Conservation (phyloP, 2,113 vertebrate species). For the Neodon shergylaensis region DNA sequence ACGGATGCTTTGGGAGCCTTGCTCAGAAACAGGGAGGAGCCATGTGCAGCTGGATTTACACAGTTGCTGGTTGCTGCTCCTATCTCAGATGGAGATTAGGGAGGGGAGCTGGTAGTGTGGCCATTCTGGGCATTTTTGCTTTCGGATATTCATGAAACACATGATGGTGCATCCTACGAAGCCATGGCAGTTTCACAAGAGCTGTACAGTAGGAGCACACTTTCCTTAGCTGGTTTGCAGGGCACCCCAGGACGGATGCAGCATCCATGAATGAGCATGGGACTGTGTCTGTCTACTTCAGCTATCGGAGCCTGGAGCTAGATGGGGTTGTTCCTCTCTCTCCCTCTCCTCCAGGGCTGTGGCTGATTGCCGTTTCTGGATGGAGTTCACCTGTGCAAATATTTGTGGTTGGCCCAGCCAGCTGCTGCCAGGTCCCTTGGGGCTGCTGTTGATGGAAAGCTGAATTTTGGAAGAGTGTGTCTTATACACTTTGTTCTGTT, state of each 20-base stretch:
- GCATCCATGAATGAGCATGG: rapidly evolving
- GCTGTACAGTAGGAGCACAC: too few relatives aligned
- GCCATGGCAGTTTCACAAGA: background rate
- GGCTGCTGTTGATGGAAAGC: background rate
- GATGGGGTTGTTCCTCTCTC: background rate
- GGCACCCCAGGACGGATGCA: rapidly evolving
- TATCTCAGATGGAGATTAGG: background rate
- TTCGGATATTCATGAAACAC: background rate
- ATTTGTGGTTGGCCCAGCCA: background rate
- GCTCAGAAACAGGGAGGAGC: background rate
- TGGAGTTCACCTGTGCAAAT: constrained; percentile 50
- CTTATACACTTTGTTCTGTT: background rate
- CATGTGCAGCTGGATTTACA: background rate
- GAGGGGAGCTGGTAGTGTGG: too few relatives aligned
- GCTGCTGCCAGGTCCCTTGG: background rate
- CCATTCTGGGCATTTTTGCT: background rate
- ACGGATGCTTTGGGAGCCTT: background rate
- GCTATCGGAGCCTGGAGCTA: background rate
- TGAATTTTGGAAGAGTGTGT: rapidly evolving
- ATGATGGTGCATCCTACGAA: background rate
- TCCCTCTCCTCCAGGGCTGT: background rate
- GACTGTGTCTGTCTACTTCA: background rate
- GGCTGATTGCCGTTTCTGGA: background rate
- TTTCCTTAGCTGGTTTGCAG: background rate
- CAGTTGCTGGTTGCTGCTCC: background rate